Evolutionary conservation across 2,888 invertebrate species (phyloP), one percentile per base, ranked within the genome.

Genomic region (Dugesia japonica): DNA sequence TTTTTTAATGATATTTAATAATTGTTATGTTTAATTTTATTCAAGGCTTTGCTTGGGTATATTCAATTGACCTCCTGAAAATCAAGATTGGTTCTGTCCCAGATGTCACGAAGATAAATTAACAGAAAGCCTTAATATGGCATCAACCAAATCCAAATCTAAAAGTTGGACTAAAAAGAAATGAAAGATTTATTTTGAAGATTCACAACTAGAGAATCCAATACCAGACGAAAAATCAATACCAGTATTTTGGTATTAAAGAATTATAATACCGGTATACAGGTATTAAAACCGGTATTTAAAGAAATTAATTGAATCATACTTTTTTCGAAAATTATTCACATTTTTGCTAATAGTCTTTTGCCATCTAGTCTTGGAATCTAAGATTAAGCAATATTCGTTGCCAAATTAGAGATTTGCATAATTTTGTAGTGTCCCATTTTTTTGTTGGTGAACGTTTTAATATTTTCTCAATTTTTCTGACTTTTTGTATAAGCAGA

Each of bases 11-110:
- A 38, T 38, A 13, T 38, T 38, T 38, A 38, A 38, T 9, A 9
- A 38, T 38, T 17, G 9, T 13, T 38, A 13, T 13, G 13, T 38
- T 38, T 9, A 38, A 38, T 38, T 9, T 38, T 56, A 77, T 80
- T 81, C 20, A 80, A 85, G 86, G 86, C 82, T 83, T 7, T 87
- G 87, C 81, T 86, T 87, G 20, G 84, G 84, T 23, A 87, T 87
- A 38, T 83, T 81, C 13, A 83, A 84, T 74, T 85, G 85, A 27
- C 87, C 87, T 0, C 85, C 84, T 27, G 90, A 91, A 79, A 90
- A 90, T 26, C 92, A 92, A 82, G 89, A 91, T 83, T 95, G 94
- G 94, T 95, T 90, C 85, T 95, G 94, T 84, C 88, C 89, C 78
- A 88, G 90, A 56, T 94, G 94, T 83, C 87, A 89, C 74, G 88